A percentile compares a stretch with the other conserved stretches of the same genome.
phyloP scores from a whole-genome alignment of 1,140 invertebrate genomes.

The Drosophila suzukii region DNA sequence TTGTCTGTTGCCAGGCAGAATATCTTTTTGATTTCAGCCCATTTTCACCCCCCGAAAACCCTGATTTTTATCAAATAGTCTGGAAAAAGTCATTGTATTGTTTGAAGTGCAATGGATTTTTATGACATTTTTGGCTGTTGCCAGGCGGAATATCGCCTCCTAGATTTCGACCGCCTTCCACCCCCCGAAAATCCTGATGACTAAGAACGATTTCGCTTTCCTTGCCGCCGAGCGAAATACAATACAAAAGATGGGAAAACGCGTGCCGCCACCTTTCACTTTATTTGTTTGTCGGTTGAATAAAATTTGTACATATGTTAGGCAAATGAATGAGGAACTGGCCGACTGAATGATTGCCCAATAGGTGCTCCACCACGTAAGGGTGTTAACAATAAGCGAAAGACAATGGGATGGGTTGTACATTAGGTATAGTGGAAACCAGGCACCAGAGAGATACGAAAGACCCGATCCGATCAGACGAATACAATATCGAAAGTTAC shows the following conservation, averaged over 20 bases:
- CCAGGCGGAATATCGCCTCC: slow-evolving; percentile 22
- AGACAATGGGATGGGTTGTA: slow-evolving; percentile 27
- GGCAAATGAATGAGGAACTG: slow-evolving; percentile 57
- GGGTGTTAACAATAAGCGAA: slow-evolving; percentile 22
- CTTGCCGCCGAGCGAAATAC: slow-evolving; percentile 3
- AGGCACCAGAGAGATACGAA: slow-evolving; percentile 33
- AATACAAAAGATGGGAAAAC: slow-evolving; percentile 59
- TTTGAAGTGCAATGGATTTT: neutral
- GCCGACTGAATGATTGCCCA: slow-evolving; percentile 48
- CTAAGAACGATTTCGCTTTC: slow-evolving; percentile 46
- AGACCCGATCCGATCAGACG: slow-evolving; percentile 18
- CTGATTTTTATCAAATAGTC: too few species aligned
- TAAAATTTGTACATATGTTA: slow-evolving; percentile 35
- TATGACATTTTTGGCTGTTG: slow-evolving; percentile 13
- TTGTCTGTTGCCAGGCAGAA: neutral
- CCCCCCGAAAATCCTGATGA: slow-evolving; percentile 15
- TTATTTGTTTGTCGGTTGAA: slow-evolving; percentile 45
- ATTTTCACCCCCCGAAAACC: too few species aligned
- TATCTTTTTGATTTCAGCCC: too few species aligned
- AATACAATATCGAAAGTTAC: slow-evolving; percentile 41
- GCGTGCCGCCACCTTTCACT: slow-evolving; percentile 74
- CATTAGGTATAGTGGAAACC: slow-evolving; percentile 25
- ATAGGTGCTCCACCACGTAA: slow-evolving; percentile 39
- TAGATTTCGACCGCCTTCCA: neutral
- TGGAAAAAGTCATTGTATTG: too few species aligned